phyloP scores from a whole-genome alignment of 2,797 vertebrate species.

The Pogoniulus pusillus region DNA sequence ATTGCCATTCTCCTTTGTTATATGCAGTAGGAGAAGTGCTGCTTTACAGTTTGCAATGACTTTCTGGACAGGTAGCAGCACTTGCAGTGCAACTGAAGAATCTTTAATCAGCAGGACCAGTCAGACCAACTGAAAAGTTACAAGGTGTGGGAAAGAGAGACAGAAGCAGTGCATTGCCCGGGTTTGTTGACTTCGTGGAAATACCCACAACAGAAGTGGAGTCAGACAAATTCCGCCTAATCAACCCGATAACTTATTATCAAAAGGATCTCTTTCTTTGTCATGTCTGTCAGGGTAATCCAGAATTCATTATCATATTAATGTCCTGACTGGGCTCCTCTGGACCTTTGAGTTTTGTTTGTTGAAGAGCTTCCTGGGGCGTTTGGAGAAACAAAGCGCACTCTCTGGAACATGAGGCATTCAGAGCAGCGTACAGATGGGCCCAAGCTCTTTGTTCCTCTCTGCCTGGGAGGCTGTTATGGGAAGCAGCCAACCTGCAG shows the following conservation, averaged over 20 bases:
- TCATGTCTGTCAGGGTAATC: slow-evolving; percentile 75
- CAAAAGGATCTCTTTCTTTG: slow-evolving; percentile 74
- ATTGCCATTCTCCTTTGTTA: background rate
- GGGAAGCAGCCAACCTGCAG: slow-evolving; percentile 81
- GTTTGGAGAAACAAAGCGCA: slow-evolving; percentile 73
- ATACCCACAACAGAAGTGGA: slow-evolving; percentile 49
- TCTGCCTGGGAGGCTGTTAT: slow-evolving; percentile 78
- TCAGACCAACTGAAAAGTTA: background rate
- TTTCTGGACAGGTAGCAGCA: background rate
- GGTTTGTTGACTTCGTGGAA: slow-evolving; percentile 52
- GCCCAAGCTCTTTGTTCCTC: slow-evolving; percentile 73
- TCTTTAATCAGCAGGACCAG: background rate
- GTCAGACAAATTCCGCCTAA: slow-evolving; percentile 63
- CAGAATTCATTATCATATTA: slow-evolving; percentile 79
- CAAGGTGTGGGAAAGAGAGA: background rate
- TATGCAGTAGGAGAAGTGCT: no score
- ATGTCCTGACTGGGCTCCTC: slow-evolving; percentile 75
- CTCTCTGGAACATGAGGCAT: slow-evolving; percentile 77
- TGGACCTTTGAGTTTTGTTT: slow-evolving; percentile 79
- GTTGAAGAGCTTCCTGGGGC: slow-evolving; percentile 78
- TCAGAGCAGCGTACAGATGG: slow-evolving; percentile 75
- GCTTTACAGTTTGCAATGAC: background rate
- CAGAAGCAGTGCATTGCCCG: background rate
- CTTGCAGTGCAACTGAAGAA: background rate
- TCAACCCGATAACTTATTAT: slow-evolving; percentile 69